These are phyloP conservation scores for Cardiocondyla obscurior DNA, from an alignment of 1,140 invertebrate genomes.

Conservation along the genomic window DNA sequence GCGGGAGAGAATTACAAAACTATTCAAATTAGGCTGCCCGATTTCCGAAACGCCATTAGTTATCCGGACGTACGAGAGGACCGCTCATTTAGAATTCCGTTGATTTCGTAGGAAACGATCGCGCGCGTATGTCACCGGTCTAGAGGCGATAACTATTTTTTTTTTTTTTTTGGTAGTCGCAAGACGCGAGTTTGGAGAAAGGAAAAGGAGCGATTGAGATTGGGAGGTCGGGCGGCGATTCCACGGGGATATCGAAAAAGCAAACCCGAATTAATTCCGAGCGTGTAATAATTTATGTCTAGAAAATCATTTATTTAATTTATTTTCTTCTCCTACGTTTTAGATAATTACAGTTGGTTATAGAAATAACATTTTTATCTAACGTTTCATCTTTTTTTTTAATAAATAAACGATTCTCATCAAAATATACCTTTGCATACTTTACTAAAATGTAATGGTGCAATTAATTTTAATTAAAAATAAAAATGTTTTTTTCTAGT, in stretches of 20 bases:
- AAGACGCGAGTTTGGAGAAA: constrained; percentile 36
- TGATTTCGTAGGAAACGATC: constrained; percentile 67
- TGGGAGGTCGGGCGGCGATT: background rate
- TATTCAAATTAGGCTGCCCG: constrained; percentile 66
- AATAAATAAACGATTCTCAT: background rate
- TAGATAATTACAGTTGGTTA: background rate
- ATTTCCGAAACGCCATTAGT: constrained; percentile 68
- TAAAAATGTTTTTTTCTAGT: background rate
- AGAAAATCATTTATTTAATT: background rate
- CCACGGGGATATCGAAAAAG: constrained; percentile 5
- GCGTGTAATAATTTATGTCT: background rate
- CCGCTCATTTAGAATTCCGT: constrained; percentile 68
- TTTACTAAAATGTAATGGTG: background rate
- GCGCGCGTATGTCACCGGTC: constrained; percentile 39
- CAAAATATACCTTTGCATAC: background rate
- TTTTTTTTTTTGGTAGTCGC: constrained; percentile 29
- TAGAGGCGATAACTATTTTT: constrained; percentile 49
- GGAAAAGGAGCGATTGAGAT: constrained; percentile 8
- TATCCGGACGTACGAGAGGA: constrained; percentile 50
- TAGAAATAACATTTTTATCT: background rate
- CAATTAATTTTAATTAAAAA: background rate
- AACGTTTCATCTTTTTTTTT: background rate
- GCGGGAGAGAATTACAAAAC: constrained; percentile 55
- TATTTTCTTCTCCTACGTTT: background rate
- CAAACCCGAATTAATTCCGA: constrained; percentile 29